Conservation (phyloP, 2,113 vertebrate genomes). For the Oncorhynchus tshawytscha region DNA sequence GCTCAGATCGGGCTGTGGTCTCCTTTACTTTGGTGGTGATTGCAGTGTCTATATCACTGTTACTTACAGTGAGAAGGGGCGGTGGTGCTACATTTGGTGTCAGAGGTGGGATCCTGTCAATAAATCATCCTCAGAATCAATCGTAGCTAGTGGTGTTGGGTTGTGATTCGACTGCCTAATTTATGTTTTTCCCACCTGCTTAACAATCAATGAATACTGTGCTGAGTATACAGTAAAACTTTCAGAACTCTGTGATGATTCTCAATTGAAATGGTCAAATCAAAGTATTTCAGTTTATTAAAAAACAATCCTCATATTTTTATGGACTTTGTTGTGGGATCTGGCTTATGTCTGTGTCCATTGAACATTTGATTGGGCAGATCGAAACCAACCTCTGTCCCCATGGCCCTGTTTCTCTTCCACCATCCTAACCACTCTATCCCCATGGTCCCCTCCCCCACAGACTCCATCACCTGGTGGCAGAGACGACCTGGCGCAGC, state of each 20-base stretch:
- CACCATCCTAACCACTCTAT: neutral
- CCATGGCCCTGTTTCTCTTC: neutral
- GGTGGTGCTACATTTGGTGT: constrained; percentile 15
- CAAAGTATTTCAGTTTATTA: neutral
- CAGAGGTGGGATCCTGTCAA: neutral
- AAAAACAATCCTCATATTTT: too few relatives aligned
- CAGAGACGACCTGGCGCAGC: constrained; percentile 84
- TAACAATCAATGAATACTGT: neutral
- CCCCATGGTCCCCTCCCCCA: neutral
- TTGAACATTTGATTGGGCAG: too few relatives aligned
- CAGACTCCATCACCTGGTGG: constrained; percentile 61
- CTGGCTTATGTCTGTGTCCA: too few relatives aligned
- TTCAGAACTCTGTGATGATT: neutral
- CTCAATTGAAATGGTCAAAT: neutral
- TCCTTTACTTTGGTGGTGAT: constrained; percentile 12
- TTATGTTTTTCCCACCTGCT: neutral
- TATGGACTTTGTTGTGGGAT: too few relatives aligned
- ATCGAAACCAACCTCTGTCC: too few relatives aligned
- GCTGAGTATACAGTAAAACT: neutral
- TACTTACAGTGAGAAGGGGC: constrained; percentile 10
- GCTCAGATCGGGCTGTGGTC: constrained; percentile 3
- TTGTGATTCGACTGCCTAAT: too few relatives aligned
- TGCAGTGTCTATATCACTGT: constrained; percentile 9
- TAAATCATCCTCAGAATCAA: constrained; percentile 10
- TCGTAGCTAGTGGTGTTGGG: neutral